Conservation (phyloP, 2,113 vertebrate genomes). For the Bos indicus region DNA sequence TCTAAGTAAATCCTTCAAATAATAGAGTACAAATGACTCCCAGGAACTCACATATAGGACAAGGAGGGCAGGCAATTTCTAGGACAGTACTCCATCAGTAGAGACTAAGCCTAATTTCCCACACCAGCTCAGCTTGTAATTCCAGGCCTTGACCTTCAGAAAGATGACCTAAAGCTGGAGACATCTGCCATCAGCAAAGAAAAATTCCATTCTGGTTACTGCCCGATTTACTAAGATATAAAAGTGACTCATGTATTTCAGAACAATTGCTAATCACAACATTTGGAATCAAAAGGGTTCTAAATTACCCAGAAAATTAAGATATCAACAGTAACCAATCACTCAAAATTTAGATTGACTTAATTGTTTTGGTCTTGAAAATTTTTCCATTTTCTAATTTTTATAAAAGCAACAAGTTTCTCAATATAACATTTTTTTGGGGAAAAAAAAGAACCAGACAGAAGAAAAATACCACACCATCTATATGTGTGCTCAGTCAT, state of each 20-base stretch:
- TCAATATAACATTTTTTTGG: not conserved
- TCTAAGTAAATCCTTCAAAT: slow-evolving; percentile 26
- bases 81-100: not conserved
- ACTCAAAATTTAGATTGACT: slow-evolving; percentile 32
- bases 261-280: slow-evolving; percentile 31
- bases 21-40: not conserved
- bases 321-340: not conserved
- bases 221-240: slow-evolving; percentile 4
- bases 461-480: not conserved
- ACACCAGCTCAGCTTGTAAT: not conserved
- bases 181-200: slow-evolving; percentile 14
- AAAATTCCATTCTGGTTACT: slow-evolving; percentile 34
- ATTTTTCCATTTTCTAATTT: not conserved
- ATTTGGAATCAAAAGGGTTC: slow-evolving; percentile 22
- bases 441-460: not conserved
- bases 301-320: slow-evolving; percentile 41
- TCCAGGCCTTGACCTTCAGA: slow-evolving; percentile 22
- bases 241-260: slow-evolving; percentile 24
- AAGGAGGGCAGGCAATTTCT: not conserved
- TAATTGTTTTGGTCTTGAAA: not conserved
- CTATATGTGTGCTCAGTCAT: not conserved
- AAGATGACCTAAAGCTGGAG: slow-evolving; percentile 11
- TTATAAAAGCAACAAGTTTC: slow-evolving; percentile 6
- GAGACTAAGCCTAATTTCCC: slow-evolving; percentile 7
- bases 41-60: not conserved